Conservation (phyloP, 1,140 invertebrate genomes). For the Drosophila serrata region DNA sequence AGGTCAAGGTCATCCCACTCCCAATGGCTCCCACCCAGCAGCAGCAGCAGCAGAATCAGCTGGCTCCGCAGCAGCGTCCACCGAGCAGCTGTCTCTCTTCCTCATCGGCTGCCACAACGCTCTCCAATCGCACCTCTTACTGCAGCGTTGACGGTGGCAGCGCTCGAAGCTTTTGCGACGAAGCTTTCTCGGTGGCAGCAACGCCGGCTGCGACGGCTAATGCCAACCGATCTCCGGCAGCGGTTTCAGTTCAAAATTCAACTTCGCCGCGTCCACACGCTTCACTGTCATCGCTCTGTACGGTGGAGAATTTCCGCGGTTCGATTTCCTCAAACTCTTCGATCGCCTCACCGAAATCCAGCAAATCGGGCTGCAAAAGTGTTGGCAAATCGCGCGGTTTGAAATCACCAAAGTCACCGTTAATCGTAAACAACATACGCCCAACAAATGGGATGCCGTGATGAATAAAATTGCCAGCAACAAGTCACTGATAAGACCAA, state of each 20-base stretch:
- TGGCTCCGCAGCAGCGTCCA: constrained; percentile 65
- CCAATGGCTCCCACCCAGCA: constrained; percentile 24
- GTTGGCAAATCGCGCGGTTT: constrained; percentile 24
- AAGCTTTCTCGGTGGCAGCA: constrained; percentile 66
- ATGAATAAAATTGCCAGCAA: constrained; percentile 92
- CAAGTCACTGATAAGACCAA: constrained; percentile 90
- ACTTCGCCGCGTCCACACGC: constrained; percentile 76
- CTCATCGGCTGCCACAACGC: constrained; percentile 71
- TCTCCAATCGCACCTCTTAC: constrained; percentile 84
- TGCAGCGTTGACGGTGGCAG: constrained; percentile 81
- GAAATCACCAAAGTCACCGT: constrained; percentile 67
- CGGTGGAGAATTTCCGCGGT: constrained; percentile 56
- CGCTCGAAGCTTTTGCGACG: constrained; percentile 77
- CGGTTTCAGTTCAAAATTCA: constrained; percentile 67
- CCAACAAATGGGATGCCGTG: constrained; percentile 90
- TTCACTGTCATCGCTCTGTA: constrained; percentile 69
- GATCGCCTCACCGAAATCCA: constrained; percentile 62
- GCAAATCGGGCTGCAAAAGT: constrained; percentile 40
- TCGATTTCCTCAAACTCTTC: constrained; percentile 58
- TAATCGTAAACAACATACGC: constrained; percentile 83
- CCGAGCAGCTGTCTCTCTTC: constrained; percentile 68
- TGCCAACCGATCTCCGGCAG: constrained; percentile 47
- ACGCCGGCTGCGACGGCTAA: constrained; percentile 43
- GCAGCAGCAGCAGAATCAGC: constrained; percentile 42
- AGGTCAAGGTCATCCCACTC: constrained; percentile 69